Evolutionary conservation across 2,113 vertebrate genomes (phyloP).

Genomic region (Megalops atlanticus): DNA sequence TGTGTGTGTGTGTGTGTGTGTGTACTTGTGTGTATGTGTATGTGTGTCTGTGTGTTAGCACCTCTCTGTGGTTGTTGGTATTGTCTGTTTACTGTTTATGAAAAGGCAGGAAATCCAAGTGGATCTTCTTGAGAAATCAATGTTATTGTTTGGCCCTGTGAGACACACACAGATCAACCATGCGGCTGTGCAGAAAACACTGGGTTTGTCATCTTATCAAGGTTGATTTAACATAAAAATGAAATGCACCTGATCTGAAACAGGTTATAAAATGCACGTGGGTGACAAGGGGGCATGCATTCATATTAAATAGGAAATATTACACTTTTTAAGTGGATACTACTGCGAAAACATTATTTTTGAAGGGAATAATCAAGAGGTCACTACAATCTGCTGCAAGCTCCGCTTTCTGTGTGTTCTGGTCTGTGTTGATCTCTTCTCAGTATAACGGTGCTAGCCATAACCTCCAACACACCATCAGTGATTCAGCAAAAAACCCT

Average conservation of each 20-base stretch:
- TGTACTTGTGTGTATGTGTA: background rate
- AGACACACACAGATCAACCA: background rate
- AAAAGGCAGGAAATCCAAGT: background rate
- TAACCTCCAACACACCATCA: constrained; percentile 52
- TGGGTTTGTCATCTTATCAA: background rate
- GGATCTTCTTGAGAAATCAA: background rate
- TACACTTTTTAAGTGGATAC: constrained; percentile 12
- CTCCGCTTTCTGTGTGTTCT: too few relatives aligned
- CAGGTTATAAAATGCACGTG: too few relatives aligned
- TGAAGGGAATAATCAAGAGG: too few relatives aligned
- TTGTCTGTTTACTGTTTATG: background rate
- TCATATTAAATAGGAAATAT: too few relatives aligned
- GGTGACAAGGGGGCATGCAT: too few relatives aligned
- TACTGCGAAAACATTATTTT: background rate
- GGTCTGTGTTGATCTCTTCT: too few relatives aligned
- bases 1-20: background rate
- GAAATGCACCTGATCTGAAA: background rate
- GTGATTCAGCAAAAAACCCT: constrained; percentile 74
- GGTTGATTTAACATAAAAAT: background rate
- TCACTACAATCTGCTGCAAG: too few relatives aligned
- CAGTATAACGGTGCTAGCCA: background rate
- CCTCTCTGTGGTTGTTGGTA: background rate
- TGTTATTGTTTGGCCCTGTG: background rate
- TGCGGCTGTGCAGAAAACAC: background rate
- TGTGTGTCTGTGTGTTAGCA: background rate